These are phyloP conservation scores for Channa striata DNA, from an alignment of 2,797 vertebrate species.

Conservation along the genomic window DNA sequence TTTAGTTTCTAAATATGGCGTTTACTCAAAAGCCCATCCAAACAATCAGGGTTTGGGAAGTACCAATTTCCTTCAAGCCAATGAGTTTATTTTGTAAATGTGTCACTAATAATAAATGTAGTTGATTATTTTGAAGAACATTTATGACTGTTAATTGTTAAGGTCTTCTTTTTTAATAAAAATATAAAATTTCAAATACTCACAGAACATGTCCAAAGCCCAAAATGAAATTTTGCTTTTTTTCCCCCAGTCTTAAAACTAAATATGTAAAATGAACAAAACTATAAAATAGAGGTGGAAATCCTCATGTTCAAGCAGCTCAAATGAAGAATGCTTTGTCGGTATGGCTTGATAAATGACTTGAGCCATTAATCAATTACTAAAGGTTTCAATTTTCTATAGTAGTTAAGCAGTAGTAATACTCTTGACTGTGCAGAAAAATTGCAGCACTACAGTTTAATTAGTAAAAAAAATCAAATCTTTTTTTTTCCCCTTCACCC, in stretches of 20 bases:
- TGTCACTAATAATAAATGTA: not conserved
- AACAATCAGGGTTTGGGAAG: not conserved
- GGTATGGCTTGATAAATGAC: not conserved
- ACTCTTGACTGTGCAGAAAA: slow-evolving; percentile 4
- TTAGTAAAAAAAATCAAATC: slow-evolving; percentile 26
- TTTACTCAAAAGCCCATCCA: not conserved
- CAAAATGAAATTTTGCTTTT: too few species aligned
- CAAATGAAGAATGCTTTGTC: not conserved
- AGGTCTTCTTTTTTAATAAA: too few species aligned
- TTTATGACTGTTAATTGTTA: not conserved
- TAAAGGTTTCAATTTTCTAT: not conserved
- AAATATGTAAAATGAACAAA: not conserved
- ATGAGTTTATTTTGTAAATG: not conserved
- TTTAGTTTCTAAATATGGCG: not conserved
- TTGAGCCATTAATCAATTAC: not conserved
- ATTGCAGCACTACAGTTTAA: slow-evolving; percentile 25
- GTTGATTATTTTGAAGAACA: not conserved
- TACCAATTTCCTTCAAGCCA: not conserved
- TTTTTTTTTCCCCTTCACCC: not conserved
- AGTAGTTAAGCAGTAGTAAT: not conserved
- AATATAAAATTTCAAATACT: too few species aligned
- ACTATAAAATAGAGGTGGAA: not conserved
- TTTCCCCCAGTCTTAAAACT: not conserved
- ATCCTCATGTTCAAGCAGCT: not conserved
- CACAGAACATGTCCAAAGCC: too few species aligned